A percentile compares a stretch with the other conserved stretches of the same genome.
Evolutionary conservation across 1,140 invertebrate species (phyloP).

Genomic region (Drosophila pectinifera): DNA sequence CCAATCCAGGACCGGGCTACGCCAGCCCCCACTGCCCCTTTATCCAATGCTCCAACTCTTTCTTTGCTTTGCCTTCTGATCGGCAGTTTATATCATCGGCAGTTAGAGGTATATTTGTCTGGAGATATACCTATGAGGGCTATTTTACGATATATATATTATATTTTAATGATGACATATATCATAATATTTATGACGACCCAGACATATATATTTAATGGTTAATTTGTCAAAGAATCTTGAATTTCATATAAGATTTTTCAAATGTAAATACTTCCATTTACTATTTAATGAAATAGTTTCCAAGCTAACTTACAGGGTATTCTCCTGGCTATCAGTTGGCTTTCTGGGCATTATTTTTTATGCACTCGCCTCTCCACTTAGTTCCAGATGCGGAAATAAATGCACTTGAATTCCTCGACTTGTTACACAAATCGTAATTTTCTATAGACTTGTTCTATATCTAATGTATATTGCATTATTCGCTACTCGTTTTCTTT

Average conservation of each 20-base stretch:
- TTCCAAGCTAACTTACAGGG: neutral
- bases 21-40: conserved; percentile 3
- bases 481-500: conserved; percentile 68
- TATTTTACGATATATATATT: neutral
- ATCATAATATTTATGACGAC: neutral
- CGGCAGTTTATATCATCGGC: neutral
- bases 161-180: neutral
- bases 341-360: conserved; percentile 13
- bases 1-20: conserved; percentile 16
- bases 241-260: too few relatives aligned
- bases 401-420: conserved; percentile 77
- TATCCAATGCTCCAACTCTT: conserved; percentile 8
- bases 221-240: too few relatives aligned
- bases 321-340: neutral
- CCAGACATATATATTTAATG: too few relatives aligned
- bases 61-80: conserved; percentile 43
- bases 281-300: neutral
- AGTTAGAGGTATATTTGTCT: neutral
- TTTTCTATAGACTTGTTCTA: conserved; percentile 78
- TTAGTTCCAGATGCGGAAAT: conserved; percentile 74
- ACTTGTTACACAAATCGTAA: conserved; percentile 83
- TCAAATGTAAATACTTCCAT: too few relatives aligned
- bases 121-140: too few relatives aligned
- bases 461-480: conserved; percentile 79
- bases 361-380: conserved; percentile 51